Evolutionary conservation across 2,113 vertebrate species (phyloP).

Genomic region (Platichthys stellatus): DNA sequence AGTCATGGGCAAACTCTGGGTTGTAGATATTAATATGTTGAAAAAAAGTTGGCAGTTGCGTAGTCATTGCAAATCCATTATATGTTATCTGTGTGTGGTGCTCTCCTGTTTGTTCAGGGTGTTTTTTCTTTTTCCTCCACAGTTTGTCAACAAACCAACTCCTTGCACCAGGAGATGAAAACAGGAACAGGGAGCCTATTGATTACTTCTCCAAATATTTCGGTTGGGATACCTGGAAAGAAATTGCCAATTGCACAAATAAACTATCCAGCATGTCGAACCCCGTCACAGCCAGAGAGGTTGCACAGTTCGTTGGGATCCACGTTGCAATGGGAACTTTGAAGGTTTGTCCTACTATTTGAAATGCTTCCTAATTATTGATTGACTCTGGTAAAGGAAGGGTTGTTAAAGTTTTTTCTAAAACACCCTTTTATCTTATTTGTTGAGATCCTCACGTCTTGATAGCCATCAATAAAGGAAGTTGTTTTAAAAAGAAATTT

Average conservation of each 20-base stretch:
- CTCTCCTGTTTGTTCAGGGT: neutral
- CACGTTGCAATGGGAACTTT: conserved; percentile 86
- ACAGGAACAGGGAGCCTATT: conserved; percentile 61
- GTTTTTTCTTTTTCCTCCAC: neutral
- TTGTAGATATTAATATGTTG: neutral
- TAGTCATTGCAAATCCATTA: neutral
- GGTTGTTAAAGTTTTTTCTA: too few relatives aligned
- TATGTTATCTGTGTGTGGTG: neutral
- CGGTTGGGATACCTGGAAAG: conserved; percentile 78
- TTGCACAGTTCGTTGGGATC: conserved; percentile 82
- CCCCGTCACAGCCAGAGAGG: conserved; percentile 71
- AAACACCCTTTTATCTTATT: too few relatives aligned
- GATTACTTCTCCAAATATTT: conserved; percentile 81
- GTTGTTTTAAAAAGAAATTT: too few relatives aligned
- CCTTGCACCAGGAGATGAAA: conserved; percentile 25
- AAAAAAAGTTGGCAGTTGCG: neutral
- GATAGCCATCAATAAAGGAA: too few relatives aligned
- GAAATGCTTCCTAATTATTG: neutral
- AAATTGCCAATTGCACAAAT: conserved; percentile 74
- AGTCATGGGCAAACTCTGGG: neutral
- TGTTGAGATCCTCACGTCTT: too few relatives aligned
- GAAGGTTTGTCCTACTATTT: conserved; percentile 72
- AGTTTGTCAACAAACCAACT: conserved; percentile 30
- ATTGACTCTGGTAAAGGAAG: neutral
- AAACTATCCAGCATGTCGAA: conserved; percentile 44